phyloP scores from a whole-genome alignment of 2,888 invertebrate species.

The Geotrupes spiniger region DNA sequence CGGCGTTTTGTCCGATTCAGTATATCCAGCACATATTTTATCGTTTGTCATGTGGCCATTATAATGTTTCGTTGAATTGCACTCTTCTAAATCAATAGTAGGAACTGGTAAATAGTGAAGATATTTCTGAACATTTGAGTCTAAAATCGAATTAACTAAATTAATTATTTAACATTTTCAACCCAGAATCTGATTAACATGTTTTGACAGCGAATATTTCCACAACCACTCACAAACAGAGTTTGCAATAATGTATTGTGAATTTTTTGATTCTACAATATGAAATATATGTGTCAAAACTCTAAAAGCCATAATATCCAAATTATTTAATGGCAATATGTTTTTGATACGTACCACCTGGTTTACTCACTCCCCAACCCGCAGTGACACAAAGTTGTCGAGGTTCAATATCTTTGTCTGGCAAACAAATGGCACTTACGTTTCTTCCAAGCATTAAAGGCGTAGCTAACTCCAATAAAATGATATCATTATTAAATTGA shows the following conservation, averaged over 20 bases:
- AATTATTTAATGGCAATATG: not conserved
- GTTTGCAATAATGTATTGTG: too few species aligned
- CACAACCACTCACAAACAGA: not conserved
- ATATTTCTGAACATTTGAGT: constrained; percentile 52
- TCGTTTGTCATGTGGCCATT: constrained; percentile 57
- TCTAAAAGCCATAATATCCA: too few species aligned
- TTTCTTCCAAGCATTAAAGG: constrained; percentile 55
- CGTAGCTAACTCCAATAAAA: constrained; percentile 54
- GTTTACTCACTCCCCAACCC: constrained; percentile 57
- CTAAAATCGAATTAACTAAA: too few species aligned
- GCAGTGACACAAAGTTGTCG: constrained; percentile 58
- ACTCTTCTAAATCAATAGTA: constrained; percentile 54
- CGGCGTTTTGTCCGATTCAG: constrained; percentile 55
- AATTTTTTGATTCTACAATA: too few species aligned
- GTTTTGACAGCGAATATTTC: too few species aligned
- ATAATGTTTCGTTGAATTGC: constrained; percentile 62
- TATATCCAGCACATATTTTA: constrained; percentile 60
- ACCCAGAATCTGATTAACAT: too few species aligned
- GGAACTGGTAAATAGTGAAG: constrained; percentile 57
- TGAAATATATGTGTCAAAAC: too few species aligned
- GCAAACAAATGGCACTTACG: constrained; percentile 59
- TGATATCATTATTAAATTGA: constrained; percentile 58
- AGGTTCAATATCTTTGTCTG: constrained; percentile 50
- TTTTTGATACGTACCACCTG: constrained; percentile 45
- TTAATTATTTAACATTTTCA: too few species aligned